A percentile compares a stretch with the other conserved stretches of the same genome.
These are phyloP conservation scores for Octonoba sinensis DNA, from an alignment of 2,888 invertebrate genomes.

Conservation along the genomic window DNA sequence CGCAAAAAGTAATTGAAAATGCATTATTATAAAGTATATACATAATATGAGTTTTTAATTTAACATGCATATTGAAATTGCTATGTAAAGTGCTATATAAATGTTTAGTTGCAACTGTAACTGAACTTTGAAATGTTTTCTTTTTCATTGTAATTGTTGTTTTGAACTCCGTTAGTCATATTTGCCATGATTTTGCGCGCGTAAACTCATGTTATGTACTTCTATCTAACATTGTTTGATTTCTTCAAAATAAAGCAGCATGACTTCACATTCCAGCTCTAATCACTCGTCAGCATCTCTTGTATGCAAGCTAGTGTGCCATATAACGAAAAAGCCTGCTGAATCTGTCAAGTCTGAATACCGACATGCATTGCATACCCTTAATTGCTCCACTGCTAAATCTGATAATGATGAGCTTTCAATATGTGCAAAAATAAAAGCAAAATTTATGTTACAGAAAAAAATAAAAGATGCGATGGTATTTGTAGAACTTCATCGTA, in stretches of 20 bases:
- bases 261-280: constrained; percentile 30
- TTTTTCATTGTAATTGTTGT: too few relatives aligned
- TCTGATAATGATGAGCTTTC: constrained; percentile 69
- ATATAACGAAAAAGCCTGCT: constrained; percentile 31
- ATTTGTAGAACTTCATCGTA: constrained; percentile 72
- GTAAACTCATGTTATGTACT: too few relatives aligned
- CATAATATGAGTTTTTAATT: too few relatives aligned
- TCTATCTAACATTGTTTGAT: too few relatives aligned
- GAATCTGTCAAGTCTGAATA: constrained; percentile 38
- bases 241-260: not conserved
- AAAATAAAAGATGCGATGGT: constrained; percentile 71
- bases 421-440: constrained; percentile 70
- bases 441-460: constrained; percentile 70
- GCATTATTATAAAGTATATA: too few relatives aligned
- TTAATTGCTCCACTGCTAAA: constrained; percentile 21
- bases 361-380: constrained; percentile 23
- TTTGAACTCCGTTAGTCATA: too few relatives aligned
- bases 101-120: too few relatives aligned
- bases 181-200: too few relatives aligned
- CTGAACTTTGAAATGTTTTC: too few relatives aligned
- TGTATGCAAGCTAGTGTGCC: constrained; percentile 50
- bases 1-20: too few relatives aligned
- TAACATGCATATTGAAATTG: too few relatives aligned
- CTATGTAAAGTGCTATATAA: too few relatives aligned
- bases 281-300: constrained; percentile 31